phyloP scores from a whole-genome alignment of 35 echinoderm and acorn worm species.

The Lytechinus pictus region DNA sequence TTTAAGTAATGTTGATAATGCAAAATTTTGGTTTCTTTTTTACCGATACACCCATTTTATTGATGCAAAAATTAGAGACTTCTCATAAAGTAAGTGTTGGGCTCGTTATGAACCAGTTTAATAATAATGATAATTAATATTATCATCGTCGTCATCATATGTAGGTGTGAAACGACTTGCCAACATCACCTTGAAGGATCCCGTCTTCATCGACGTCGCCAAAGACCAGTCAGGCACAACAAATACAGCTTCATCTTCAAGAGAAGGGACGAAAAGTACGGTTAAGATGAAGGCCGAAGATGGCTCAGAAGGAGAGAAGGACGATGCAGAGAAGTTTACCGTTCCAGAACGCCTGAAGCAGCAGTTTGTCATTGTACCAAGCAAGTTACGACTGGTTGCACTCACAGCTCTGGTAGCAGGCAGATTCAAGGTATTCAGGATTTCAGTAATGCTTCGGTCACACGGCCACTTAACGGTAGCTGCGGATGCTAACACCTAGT shows the following conservation, averaged over 20 bases:
- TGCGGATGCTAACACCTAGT: no score
- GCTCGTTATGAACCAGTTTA: no score
- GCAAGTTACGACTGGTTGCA: conserved; percentile 91
- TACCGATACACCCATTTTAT: no score
- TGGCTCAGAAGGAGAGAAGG: not conserved
- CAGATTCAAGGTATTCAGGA: conserved; percentile 68
- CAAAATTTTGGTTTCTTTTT: no score
- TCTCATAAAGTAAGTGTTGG: no score
- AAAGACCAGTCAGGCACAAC: not conserved
- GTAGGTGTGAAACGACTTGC: conserved; percentile 85
- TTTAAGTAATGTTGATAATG: no score
- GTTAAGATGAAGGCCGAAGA: no score
- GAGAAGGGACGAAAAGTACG: not conserved
- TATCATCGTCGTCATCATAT: no score
- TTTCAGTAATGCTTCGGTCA: no score
- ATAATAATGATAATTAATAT: no score
- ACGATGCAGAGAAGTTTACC: conserved; percentile 61
- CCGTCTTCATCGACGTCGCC: conserved; percentile 75
- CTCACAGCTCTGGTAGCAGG: conserved; percentile 75
- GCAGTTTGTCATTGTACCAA: conserved; percentile 89
- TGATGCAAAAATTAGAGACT: no score
- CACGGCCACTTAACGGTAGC: no score
- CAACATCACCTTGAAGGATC: conserved; percentile 79
- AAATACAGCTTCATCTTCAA: not conserved
- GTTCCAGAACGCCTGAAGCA: conserved; percentile 84